Conservation (phyloP, 2,797 vertebrate species). For the Lagodon rhomboides region DNA sequence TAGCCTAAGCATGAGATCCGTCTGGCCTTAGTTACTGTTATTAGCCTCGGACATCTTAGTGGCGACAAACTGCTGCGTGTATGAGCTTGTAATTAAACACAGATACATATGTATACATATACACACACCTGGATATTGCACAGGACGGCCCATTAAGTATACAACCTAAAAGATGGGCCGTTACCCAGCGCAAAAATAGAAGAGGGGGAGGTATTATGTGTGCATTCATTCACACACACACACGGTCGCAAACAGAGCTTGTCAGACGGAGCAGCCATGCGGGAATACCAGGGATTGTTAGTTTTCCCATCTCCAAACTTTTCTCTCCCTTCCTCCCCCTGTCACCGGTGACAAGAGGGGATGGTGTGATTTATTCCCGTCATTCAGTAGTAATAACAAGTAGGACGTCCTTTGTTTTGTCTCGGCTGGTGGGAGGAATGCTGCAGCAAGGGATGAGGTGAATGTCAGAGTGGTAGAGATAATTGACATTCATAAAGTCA, state of each 20-base stretch:
- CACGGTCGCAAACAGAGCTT: conserved; percentile 19
- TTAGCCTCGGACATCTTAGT: neutral
- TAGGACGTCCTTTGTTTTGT: conserved; percentile 55
- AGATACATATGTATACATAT: neutral
- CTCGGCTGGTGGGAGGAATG: conserved; percentile 45
- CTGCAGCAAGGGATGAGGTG: conserved; percentile 51
- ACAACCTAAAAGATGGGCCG: conserved; percentile 35
- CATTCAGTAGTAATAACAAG: conserved; percentile 72
- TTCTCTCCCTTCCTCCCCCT: conserved; percentile 31
- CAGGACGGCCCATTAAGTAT: conserved; percentile 48
- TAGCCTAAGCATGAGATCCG: neutral
- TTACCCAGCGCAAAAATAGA: conserved; percentile 44
- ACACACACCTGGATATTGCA: conserved; percentile 24
- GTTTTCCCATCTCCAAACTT: conserved; percentile 57
- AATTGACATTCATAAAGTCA: conserved; percentile 69
- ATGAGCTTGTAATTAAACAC: conserved; percentile 12
- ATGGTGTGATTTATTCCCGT: conserved; percentile 72
- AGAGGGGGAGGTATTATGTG: conserved; percentile 21
- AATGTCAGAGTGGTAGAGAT: conserved; percentile 54
- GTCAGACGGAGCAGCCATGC: conserved; percentile 44
- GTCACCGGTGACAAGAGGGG: conserved; percentile 57
- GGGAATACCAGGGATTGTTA: conserved; percentile 62
- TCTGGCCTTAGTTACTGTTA: conserved; percentile 15
- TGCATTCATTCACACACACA: conserved; percentile 32
- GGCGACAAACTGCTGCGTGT: neutral